A percentile compares a stretch with the other conserved stretches of the same genome.
Evolutionary conservation across 2,113 vertebrate species (phyloP).

Genomic region (Megatriorchis doriae): DNA sequence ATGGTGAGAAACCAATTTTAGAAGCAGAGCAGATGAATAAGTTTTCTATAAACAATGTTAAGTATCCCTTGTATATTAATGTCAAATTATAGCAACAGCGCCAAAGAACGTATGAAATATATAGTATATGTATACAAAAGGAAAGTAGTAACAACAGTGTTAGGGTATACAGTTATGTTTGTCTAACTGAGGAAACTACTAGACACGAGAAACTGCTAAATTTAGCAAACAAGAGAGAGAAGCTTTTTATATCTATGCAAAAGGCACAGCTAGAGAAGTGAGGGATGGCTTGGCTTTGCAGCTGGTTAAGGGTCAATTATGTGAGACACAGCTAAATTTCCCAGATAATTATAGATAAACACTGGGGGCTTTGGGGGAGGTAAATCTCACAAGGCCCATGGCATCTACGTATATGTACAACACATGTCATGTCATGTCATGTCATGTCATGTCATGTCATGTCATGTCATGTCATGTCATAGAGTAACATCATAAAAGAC

Average conservation of each 20-base stretch:
- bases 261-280: not conserved
- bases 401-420: not conserved
- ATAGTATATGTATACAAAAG: not conserved
- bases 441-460: no score
- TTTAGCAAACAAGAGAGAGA: not conserved
- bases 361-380: rapidly evolving
- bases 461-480: no score
- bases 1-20: not conserved
- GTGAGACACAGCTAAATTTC: not conserved
- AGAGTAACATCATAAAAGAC: not conserved
- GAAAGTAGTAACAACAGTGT: rapidly evolving
- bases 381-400: not conserved
- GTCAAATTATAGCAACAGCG: not conserved
- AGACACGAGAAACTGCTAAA: not conserved
- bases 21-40: not conserved
- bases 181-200: not conserved
- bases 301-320: no score
- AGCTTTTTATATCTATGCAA: not conserved
- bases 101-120: not conserved
- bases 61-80: rapidly evolving
- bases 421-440: no score
- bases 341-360: not conserved
- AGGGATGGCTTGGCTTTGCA: not conserved
- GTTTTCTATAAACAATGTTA: not conserved
- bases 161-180: not conserved